A percentile compares a stretch with the other conserved stretches of the same genome.
Evolutionary conservation across 2,888 invertebrate genomes (phyloP).

Genomic region (Aphodius granarius): DNA sequence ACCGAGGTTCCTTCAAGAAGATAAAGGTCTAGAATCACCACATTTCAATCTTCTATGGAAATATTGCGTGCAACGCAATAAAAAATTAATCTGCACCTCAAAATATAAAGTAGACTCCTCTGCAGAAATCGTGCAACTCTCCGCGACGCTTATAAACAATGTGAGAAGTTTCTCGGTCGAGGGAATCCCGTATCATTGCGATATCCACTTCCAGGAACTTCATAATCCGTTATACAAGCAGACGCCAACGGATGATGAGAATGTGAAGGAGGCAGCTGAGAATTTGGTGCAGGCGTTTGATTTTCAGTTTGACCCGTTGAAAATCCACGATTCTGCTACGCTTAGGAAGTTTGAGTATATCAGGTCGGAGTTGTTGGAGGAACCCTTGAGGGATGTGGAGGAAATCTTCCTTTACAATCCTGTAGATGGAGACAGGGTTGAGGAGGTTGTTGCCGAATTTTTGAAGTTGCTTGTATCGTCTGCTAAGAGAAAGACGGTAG

Average conservation of each 20-base stretch:
- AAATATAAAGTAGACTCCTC: conserved; percentile 34
- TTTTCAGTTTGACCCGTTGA: conserved; percentile 16
- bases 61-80: conserved; percentile 41
- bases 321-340: conserved; percentile 21
- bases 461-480: background rate
- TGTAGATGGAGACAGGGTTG: conserved; percentile 6
- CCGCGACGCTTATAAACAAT: conserved; percentile 32
- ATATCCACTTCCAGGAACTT: conserved; percentile 17
- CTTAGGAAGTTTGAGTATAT: conserved; percentile 23
- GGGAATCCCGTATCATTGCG: conserved; percentile 19
- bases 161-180: conserved; percentile 18
- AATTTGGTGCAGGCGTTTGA: conserved; percentile 14
- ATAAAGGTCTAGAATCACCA: conserved; percentile 35
- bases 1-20: conserved; percentile 33
- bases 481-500: background rate
- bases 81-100: conserved; percentile 41
- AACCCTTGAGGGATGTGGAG: conserved; percentile 12
- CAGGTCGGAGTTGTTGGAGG: conserved; percentile 21
- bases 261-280: conserved; percentile 14
- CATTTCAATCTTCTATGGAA: conserved; percentile 44
- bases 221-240: conserved; percentile 10
- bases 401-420: conserved; percentile 10
- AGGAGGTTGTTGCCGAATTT: conserved; percentile 3
- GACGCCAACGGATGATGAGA: background rate
- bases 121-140: conserved; percentile 37